Conservation (phyloP, 2,113 vertebrate genomes). For the Crypturellus undulatus region DNA sequence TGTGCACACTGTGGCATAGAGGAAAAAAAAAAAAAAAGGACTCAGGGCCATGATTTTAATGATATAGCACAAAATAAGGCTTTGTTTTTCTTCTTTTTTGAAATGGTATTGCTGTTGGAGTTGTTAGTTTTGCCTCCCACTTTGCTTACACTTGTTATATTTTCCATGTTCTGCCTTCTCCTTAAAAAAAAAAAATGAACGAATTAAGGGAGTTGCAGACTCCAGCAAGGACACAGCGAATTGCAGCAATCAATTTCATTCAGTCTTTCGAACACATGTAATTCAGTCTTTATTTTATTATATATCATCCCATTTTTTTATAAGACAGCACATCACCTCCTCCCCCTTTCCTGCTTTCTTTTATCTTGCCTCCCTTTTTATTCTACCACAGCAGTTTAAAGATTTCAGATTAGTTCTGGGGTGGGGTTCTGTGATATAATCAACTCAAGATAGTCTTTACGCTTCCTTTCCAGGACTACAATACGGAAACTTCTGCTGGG, state of each 20-base stretch:
- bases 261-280: background rate
- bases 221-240: background rate
- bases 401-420: conserved; percentile 26
- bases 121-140: background rate
- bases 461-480: conserved; percentile 19
- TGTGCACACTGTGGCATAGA: accelerated
- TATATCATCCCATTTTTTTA: background rate
- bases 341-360: background rate
- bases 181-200: background rate
- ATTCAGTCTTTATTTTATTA: background rate
- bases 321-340: background rate
- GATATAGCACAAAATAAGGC: background rate
- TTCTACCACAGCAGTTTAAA: conserved; percentile 21
- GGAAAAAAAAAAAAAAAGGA: background rate
- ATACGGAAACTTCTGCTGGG: conserved; percentile 2
- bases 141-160: background rate
- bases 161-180: background rate
- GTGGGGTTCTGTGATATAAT: conserved; percentile 48
- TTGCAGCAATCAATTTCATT: background rate
- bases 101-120: background rate
- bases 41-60: background rate
- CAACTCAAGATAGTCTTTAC: conserved; percentile 31
- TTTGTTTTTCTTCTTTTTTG: background rate
- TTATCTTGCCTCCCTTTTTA: conserved; percentile 12
- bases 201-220: background rate